phyloP scores from a whole-genome alignment of 2,888 invertebrate species.

The Silvanus unidentatus region DNA sequence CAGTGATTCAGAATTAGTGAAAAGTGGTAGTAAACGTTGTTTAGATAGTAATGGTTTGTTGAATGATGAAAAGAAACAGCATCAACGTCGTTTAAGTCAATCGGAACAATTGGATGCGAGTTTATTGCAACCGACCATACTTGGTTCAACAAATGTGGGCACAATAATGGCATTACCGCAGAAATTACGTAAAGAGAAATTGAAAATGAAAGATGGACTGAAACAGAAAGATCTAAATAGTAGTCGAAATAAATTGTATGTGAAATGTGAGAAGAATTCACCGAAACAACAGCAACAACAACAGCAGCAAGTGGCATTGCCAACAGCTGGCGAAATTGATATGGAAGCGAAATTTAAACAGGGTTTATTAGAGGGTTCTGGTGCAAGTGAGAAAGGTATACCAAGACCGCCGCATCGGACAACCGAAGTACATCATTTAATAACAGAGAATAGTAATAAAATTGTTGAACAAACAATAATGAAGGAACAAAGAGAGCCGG shows the following conservation, averaged over 20 bases:
- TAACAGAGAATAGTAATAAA: conserved; percentile 10
- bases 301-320: conserved; percentile 42
- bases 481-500: conserved; percentile 28
- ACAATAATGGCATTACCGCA: conserved; percentile 52
- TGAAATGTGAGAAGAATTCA: conserved; percentile 49
- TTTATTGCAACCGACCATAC: conserved; percentile 35
- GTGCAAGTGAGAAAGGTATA: conserved; percentile 30
- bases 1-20: conserved; percentile 48
- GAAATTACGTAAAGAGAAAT: conserved; percentile 40
- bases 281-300: conserved; percentile 9
- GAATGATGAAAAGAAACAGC: conserved; percentile 53
- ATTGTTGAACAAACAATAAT: not conserved
- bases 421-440: conserved; percentile 26
- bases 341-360: conserved; percentile 57
- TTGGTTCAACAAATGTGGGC: conserved; percentile 66
- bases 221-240: conserved; percentile 39
- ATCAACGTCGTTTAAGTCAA: conserved; percentile 56
- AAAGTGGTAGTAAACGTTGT: conserved; percentile 35
- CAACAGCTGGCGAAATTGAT: conserved; percentile 45
- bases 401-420: conserved; percentile 40
- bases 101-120: conserved; percentile 38
- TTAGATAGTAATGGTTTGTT: conserved; percentile 55
- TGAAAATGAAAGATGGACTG: conserved; percentile 41
- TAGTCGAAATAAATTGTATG: conserved; percentile 50
- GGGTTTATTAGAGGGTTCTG: conserved; percentile 49